Conservation (phyloP, 2,797 vertebrate genomes). For the Typhlichthys subterraneus region DNA sequence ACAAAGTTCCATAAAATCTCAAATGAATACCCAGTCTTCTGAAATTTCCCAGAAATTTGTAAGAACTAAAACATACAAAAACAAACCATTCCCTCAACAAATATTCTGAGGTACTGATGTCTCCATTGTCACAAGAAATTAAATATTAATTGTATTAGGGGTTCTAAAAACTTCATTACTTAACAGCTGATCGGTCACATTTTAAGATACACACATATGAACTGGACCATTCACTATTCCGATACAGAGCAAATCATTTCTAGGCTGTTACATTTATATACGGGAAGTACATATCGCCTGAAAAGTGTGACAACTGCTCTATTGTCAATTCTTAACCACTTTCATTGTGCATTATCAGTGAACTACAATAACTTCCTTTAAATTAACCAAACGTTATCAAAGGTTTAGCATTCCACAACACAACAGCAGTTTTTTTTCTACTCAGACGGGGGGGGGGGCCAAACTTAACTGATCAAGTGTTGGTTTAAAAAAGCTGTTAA, state of each 20-base stretch:
- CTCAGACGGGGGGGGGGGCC: neutral
- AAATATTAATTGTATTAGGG: constrained; percentile 5
- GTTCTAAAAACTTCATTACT: neutral
- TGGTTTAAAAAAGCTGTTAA: neutral
- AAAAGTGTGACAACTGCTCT: no score
- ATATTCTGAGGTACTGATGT: constrained; percentile 26
- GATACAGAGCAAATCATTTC: no score
- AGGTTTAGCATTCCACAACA: no score
- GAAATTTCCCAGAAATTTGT: constrained; percentile 15
- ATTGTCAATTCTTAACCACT: no score
- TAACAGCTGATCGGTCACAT: no score
- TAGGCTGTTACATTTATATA: no score
- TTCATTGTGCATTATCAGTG: no score
- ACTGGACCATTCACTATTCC: no score
- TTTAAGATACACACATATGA: no score
- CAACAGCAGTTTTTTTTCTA: neutral
- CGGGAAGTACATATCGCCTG: no score
- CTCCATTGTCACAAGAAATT: constrained; percentile 16
- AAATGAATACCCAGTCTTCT: neutral
- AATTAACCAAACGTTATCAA: no score
- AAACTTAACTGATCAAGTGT: neutral
- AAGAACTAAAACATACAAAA: constrained; percentile 38
- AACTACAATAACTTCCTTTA: no score
- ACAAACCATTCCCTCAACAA: constrained; percentile 5
- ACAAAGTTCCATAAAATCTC: constrained; percentile 13